phyloP scores from a whole-genome alignment of 2,797 vertebrate species.

The Phrynocephalus vlangalii region DNA sequence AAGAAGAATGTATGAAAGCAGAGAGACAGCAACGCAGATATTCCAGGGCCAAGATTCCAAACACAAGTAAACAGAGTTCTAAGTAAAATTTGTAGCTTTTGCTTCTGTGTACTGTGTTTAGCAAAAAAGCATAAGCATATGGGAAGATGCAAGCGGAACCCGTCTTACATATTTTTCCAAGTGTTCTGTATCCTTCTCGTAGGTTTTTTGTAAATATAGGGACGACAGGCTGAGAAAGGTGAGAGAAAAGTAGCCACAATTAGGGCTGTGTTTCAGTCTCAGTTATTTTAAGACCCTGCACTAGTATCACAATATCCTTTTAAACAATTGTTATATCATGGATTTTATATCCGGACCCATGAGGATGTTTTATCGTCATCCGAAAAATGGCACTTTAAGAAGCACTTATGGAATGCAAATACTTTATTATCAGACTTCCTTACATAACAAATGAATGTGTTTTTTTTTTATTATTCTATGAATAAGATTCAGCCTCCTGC shows the following conservation, averaged over 20 bases:
- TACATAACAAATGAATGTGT: not conserved
- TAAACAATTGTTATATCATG: not conserved
- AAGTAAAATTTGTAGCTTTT: slow-evolving; percentile 1
- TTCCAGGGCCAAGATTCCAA: slow-evolving; percentile 1
- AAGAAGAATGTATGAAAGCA: not conserved
- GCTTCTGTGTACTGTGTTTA: slow-evolving; percentile 8
- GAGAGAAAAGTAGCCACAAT: slow-evolving; percentile 62
- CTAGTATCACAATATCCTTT: not conserved
- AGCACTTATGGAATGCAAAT: not conserved
- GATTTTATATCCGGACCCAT: not conserved
- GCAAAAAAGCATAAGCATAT: not conserved
- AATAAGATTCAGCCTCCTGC: too few species aligned
- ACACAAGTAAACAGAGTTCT: slow-evolving; percentile 14
- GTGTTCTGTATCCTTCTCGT: slow-evolving; percentile 90
- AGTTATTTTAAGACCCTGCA: slow-evolving; percentile 8
- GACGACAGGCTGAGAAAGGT: slow-evolving; percentile 85
- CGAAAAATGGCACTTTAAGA: not conserved
- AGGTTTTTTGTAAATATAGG: slow-evolving; percentile 95
- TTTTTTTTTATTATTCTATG: too few species aligned
- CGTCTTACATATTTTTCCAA: slow-evolving; percentile 89
- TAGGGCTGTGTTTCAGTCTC: slow-evolving; percentile 15
- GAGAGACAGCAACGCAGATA: not conserved
- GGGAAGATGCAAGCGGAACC: slow-evolving; percentile 23
- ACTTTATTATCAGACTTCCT: not conserved
- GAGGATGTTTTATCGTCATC: not conserved